Evolutionary conservation across 37 sponge, comb jelly and placozoan species (phyloP).

Genomic region (Spongia lamella): DNA sequence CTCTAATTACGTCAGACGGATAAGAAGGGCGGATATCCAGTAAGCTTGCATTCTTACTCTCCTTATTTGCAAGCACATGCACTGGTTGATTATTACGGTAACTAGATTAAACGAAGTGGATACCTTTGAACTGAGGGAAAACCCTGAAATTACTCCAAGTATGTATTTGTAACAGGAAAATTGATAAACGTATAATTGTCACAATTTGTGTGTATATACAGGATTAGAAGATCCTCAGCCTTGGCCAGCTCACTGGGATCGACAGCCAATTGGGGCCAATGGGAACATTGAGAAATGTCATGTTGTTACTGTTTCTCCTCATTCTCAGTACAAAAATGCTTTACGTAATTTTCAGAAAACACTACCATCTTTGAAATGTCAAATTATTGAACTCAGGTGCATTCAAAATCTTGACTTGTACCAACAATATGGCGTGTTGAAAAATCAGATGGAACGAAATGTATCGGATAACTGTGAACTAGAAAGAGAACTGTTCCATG

Average conservation of each 20-base stretch:
- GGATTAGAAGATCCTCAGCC: too few relatives aligned
- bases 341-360: constrained; percentile 33
- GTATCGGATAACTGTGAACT: too few relatives aligned
- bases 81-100: too few relatives aligned
- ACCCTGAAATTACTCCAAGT: too few relatives aligned
- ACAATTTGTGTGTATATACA: too few relatives aligned
- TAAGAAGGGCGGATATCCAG: too few relatives aligned
- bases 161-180: too few relatives aligned
- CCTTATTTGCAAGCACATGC: too few relatives aligned
- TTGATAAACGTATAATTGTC: too few relatives aligned
- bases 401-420: constrained; percentile 53
- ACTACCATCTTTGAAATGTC: not conserved
- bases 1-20: constrained; percentile 38
- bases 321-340: constrained; percentile 28
- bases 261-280: constrained; percentile 10
- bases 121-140: too few relatives aligned
- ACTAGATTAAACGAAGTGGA: too few relatives aligned
- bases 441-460: not conserved
- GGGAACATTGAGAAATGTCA: constrained; percentile 10
- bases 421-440: constrained; percentile 8
- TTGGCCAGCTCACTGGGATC: constrained; percentile 40
- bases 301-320: constrained; percentile 15
- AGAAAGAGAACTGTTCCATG: constrained; percentile 56
- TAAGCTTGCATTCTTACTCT: too few relatives aligned
- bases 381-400: constrained; percentile 20